A percentile compares a stretch with the other conserved stretches of the same genome.
Evolutionary conservation across 2,797 vertebrate genomes (phyloP).

Genomic region (Intellagama lesueurii): DNA sequence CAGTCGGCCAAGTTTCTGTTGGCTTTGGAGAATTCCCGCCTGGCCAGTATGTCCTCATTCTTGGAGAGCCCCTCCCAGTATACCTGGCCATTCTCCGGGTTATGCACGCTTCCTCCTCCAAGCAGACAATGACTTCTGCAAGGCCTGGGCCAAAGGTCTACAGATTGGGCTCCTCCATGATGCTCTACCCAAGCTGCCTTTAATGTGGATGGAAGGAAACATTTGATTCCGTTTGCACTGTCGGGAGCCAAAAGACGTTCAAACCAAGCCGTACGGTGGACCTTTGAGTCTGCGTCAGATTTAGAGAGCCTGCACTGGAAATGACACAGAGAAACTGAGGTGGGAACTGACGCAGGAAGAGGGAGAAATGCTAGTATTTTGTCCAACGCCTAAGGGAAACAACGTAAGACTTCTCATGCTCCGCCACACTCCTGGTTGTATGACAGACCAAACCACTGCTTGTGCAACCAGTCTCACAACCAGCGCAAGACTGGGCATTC

Average conservation of each 20-base stretch:
- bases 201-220: too few relatives aligned
- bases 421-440: too few relatives aligned
- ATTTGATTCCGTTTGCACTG: too few relatives aligned
- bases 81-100: background rate
- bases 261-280: background rate
- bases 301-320: too few relatives aligned
- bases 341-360: background rate
- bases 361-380: background rate
- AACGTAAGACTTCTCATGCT: too few relatives aligned
- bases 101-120: background rate
- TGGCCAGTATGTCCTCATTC: slow-evolving; percentile 54
- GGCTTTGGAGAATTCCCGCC: background rate
- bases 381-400: too few relatives aligned
- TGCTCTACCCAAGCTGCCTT: background rate
- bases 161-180: too few relatives aligned
- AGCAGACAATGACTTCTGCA: background rate
- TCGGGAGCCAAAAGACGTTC: background rate
- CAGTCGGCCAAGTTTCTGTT: background rate
- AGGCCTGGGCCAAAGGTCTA: background rate
- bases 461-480: too few relatives aligned
- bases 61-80: slow-evolving; percentile 15
- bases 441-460: too few relatives aligned
- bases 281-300: background rate
- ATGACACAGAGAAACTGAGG: background rate
- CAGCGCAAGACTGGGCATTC: too few relatives aligned